These are phyloP conservation scores for Trachelipus rathkii DNA, from an alignment of 1,140 invertebrate genomes.

Conservation along the genomic window DNA sequence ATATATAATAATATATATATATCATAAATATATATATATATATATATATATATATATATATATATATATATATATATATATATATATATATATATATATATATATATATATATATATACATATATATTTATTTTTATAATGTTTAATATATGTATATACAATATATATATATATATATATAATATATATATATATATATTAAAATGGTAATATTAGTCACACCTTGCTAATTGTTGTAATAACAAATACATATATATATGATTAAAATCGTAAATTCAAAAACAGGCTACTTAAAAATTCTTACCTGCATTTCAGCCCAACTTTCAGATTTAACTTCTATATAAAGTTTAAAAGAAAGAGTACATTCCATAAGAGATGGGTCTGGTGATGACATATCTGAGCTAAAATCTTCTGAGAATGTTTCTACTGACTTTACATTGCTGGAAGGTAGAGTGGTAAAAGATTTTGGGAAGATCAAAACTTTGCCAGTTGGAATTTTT, in stretches of 20 bases:
- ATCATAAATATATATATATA: too few relatives aligned
- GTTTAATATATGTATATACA: too few relatives aligned
- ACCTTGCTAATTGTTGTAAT: too few relatives aligned
- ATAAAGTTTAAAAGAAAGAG: slow-evolving; percentile 29
- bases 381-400: background rate
- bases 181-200: too few relatives aligned
- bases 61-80: too few relatives aligned
- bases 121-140: too few relatives aligned
- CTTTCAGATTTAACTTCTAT: slow-evolving; percentile 22
- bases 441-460: background rate
- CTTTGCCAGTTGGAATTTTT: background rate
- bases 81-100: too few relatives aligned
- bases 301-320: slow-evolving; percentile 23
- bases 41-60: too few relatives aligned
- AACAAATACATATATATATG: too few relatives aligned
- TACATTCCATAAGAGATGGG: slow-evolving; percentile 26
- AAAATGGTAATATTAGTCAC: background rate
- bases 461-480: background rate
- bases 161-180: too few relatives aligned
- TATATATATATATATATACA: too few relatives aligned
- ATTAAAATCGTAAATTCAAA: background rate
- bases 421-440: background rate
- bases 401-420: background rate
- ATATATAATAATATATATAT: too few relatives aligned
- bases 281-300: background rate